These are phyloP conservation scores for Melospiza georgiana DNA, from an alignment of 2,113 vertebrate genomes.

Conservation along the genomic window DNA sequence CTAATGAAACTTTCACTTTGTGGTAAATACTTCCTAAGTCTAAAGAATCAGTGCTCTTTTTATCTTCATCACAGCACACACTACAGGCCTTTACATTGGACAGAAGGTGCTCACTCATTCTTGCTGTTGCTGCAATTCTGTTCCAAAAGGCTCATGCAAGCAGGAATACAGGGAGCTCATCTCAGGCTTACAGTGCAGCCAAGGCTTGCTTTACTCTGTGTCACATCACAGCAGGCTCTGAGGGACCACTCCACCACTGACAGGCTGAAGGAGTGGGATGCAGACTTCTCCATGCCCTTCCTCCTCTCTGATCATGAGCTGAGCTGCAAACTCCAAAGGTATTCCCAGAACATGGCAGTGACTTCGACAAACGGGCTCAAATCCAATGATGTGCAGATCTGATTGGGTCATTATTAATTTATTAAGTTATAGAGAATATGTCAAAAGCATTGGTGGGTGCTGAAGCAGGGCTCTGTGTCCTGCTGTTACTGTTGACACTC, in stretches of 20 bases:
- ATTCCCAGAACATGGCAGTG: not conserved
- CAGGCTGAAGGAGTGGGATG: not conserved
- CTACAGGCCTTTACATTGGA: not conserved
- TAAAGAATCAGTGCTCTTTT: not conserved
- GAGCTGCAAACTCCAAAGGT: not conserved
- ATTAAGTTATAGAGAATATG: not conserved
- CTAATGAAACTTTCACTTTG: not conserved
- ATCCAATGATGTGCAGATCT: not conserved
- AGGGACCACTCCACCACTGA: not conserved
- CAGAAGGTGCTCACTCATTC: not conserved
- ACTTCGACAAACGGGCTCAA: not conserved
- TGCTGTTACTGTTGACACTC: not conserved
- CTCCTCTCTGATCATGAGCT: not conserved
- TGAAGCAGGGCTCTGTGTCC: not conserved
- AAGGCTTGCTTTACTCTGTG: not conserved
- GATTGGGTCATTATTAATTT: not conserved
- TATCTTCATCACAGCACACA: not conserved
- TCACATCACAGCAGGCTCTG: not conserved
- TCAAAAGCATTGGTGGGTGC: not conserved
- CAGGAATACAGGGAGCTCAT: not conserved
- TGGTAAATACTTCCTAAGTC: not conserved
- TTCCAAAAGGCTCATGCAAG: not conserved
- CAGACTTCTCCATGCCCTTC: not conserved
- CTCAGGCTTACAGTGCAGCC: not conserved
- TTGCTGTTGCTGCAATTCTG: not conserved